A percentile compares a stretch with the other conserved stretches of the same genome.
These are phyloP conservation scores for Emydocephalus ijimae DNA, from an alignment of 2,113 vertebrate species.

Conservation along the genomic window DNA sequence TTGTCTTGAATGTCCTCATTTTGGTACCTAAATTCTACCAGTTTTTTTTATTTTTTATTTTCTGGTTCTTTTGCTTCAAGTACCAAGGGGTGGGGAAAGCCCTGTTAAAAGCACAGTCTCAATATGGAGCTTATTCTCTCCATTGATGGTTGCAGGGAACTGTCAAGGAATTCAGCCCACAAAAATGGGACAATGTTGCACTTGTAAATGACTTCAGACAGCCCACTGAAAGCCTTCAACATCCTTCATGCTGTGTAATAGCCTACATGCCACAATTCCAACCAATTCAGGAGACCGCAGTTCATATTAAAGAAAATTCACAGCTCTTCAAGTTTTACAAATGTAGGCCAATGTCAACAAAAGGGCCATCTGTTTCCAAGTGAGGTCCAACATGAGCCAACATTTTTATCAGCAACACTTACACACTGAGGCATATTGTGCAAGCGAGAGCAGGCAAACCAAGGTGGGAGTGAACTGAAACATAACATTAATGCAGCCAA, in stretches of 20 bases:
- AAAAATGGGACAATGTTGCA: not conserved
- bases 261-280: slow-evolving; percentile 1
- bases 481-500: not conserved
- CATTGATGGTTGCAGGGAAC: not conserved
- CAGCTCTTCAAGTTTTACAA: slow-evolving; percentile 27
- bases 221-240: slow-evolving; percentile 7
- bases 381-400: slow-evolving; percentile 14
- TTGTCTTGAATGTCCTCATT: not conserved
- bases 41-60: not conserved
- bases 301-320: slow-evolving; percentile 16
- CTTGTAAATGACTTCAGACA: slow-evolving; percentile 13
- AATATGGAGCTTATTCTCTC: not conserved
- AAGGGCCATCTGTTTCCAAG: slow-evolving; percentile 27
- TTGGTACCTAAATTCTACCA: not conserved
- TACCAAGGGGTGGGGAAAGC: too few relatives aligned
- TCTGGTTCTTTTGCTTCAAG: not conserved
- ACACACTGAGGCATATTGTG: slow-evolving; percentile 6
- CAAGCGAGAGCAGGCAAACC: slow-evolving; percentile 3
- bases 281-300: not conserved
- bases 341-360: slow-evolving; percentile 25
- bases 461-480: slow-evolving; percentile 20
- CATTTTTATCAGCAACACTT: slow-evolving; percentile 18
- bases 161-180: slow-evolving; percentile 3
- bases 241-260: slow-evolving; percentile 24
- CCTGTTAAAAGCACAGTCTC: not conserved